A percentile compares a stretch with the other conserved stretches of the same genome.
Conservation (phyloP, 2,888 invertebrate species). For the Trichopoda pennipes region DNA sequence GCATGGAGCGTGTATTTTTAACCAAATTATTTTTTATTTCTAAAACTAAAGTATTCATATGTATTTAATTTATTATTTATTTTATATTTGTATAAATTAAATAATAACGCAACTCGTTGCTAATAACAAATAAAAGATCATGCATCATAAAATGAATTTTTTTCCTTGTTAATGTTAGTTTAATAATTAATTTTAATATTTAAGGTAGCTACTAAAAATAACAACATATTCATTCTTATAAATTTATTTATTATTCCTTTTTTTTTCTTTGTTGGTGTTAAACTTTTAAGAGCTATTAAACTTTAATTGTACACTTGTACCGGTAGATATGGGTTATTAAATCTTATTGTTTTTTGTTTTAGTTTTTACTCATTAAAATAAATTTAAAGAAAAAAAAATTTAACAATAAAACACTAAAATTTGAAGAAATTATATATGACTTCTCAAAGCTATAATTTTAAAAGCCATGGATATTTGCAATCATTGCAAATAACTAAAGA, state of each 20-base stretch:
- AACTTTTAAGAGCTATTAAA: slow-evolving; percentile 1
- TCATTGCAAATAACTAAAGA: too few relatives aligned
- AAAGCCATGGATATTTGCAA: too few relatives aligned
- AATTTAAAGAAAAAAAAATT: not conserved
- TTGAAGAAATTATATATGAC: too few relatives aligned
- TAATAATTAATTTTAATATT: not conserved
- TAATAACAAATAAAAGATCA: not conserved
- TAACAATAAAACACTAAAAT: not conserved
- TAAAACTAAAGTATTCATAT: not conserved
- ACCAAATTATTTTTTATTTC: too few relatives aligned
- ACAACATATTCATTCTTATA: not conserved
- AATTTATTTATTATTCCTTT: too few relatives aligned
- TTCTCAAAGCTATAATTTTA: too few relatives aligned
- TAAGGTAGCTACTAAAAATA: not conserved
- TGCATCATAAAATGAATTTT: not conserved
- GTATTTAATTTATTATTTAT: not conserved
- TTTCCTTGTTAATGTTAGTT: not conserved
- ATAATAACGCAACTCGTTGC: not conserved
- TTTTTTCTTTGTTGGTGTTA: not conserved
- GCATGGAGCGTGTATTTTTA: too few relatives aligned
- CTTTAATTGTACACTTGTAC: slow-evolving; percentile 14
- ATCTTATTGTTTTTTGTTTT: slow-evolving; percentile 25
- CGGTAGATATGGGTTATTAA: slow-evolving; percentile 43
- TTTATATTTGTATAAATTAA: too few relatives aligned
- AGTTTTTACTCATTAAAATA: too few relatives aligned